Base-by-base conservation (phyloP, 2,888 invertebrate genomes). In the Eilema caniola region DNA sequence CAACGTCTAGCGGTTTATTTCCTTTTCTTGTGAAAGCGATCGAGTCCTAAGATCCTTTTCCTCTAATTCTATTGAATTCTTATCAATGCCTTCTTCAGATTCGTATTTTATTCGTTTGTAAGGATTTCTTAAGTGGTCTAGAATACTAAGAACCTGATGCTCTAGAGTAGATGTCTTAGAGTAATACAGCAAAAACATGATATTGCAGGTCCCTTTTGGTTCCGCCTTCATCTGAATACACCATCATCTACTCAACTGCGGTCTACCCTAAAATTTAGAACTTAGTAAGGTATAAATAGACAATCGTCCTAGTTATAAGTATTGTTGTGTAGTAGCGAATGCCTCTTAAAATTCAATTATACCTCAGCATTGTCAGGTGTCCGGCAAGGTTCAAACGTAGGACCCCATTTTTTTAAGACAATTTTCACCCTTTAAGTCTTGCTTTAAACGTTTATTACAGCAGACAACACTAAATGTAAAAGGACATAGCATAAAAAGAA, bases 71-170 rank as follows among this genome's bases (percentile, higher is more conserved):
- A 53, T 53, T 53, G 53, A 53, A 53, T n/a, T 53, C n/a, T n/a
- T 53, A n/a, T 53, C 53, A 53, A 53, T 53, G 10, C 10, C 53
- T 53, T 53, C n/a, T 53, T n/a, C 53, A 53, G 53, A 53, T n/a
- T 53, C 53, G 53, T n/a, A 53, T n/a, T 53, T 53, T n/a, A 53
- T 53, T 53, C n/a, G n/a, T 53, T 53, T 53, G 53, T n/a, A 53
- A 53, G 53, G n/a, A 53, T 53, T 53, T n/a, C 53, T 53, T 2
- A 53, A 53, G n/a, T 53, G 5, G 53, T 53, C 53, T 47, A n/a
- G 20, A 53, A 10, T 53, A 53, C 7, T 53, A 53, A 53, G 2
- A n/a, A n/a, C 20, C 10, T 53, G 53, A 53, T 2, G n/a, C 53
- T n/a, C 53, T n/a, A 53, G 47, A 47, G 7, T 47, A 5, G 16